A percentile compares a stretch with the other conserved stretches of the same genome.
Conservation (phyloP, 1,140 invertebrate species). For the Lamellibrachia luymesi region DNA sequence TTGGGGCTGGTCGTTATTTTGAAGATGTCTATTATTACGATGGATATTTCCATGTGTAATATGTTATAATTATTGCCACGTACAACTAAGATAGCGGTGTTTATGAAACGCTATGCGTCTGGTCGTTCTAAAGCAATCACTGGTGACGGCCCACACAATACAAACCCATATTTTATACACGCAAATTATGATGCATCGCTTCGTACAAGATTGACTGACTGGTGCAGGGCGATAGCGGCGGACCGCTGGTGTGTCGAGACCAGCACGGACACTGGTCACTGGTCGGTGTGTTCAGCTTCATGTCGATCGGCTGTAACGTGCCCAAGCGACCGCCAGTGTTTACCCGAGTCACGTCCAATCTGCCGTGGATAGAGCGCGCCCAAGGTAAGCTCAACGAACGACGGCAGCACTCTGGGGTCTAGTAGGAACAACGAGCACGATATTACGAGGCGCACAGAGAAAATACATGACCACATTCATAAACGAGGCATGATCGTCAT, state of each 20-base stretch:
- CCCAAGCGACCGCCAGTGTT: slow-evolving; percentile 42
- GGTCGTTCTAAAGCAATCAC: background rate
- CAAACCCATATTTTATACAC: background rate
- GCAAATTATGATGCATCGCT: background rate
- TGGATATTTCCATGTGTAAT: too few species aligned
- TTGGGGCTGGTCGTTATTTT: too few species aligned
- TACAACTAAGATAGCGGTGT: too few species aligned
- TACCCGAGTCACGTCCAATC: slow-evolving; percentile 36
- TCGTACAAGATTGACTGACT: background rate
- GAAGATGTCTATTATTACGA: too few species aligned
- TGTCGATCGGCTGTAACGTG: slow-evolving; percentile 38
- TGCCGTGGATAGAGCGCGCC: slow-evolving; percentile 41
- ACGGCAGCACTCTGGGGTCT: too few species aligned
- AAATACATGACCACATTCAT: too few species aligned
- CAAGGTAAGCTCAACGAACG: slow-evolving; percentile 33
- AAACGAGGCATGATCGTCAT: too few species aligned
- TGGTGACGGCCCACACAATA: background rate
- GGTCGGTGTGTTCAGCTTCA: slow-evolving; percentile 71
- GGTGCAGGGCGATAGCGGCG: slow-evolving; percentile 79
- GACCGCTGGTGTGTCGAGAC: slow-evolving; percentile 71
- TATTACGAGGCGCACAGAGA: too few species aligned
- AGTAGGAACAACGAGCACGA: too few species aligned
- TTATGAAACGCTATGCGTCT: background rate
- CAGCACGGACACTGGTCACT: slow-evolving; percentile 70
- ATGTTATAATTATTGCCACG: too few species aligned